A percentile compares a stretch with the other conserved stretches of the same genome.
Conservation (phyloP, 2,797 vertebrate species). For the Trachops cirrhosus region DNA sequence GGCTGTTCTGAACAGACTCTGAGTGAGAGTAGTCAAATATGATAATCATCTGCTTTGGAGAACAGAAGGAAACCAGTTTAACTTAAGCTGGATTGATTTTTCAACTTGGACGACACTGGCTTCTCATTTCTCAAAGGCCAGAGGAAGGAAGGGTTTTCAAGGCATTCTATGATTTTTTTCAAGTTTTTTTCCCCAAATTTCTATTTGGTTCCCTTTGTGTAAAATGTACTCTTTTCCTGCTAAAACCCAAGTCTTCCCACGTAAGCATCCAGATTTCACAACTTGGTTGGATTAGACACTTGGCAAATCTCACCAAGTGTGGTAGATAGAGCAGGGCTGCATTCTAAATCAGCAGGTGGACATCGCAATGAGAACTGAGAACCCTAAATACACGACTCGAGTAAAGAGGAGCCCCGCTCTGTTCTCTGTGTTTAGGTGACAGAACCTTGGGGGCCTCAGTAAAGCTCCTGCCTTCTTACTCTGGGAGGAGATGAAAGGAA, state of each 20-base stretch:
- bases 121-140: conserved; percentile 51
- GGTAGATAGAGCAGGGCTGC: neutral
- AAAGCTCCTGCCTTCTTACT: neutral
- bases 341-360: neutral
- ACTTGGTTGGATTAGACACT: neutral
- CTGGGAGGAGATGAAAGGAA: neutral
- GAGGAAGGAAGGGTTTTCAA: conserved; percentile 55
- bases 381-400: neutral
- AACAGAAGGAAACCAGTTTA: conserved; percentile 53
- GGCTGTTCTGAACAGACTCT: conserved; percentile 63
- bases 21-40: conserved; percentile 30
- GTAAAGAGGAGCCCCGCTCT: neutral
- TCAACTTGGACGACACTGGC: conserved; percentile 12
- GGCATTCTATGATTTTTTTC: conserved; percentile 19
- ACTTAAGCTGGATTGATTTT: conserved; percentile 40
- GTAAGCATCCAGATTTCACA: conserved; percentile 50
- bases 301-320: conserved; percentile 8
- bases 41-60: conserved; percentile 32
- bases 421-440: neutral
- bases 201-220: conserved; percentile 47
- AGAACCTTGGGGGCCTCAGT: neutral
- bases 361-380: neutral
- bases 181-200: neutral
- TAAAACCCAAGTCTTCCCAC: conserved; percentile 21
- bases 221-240: conserved; percentile 18